A percentile compares a stretch with the other conserved stretches of the same genome.
These are phyloP conservation scores for Pocillopora grandis DNA, from an alignment of 92 coral and sea anemone species.

Conservation along the genomic window DNA sequence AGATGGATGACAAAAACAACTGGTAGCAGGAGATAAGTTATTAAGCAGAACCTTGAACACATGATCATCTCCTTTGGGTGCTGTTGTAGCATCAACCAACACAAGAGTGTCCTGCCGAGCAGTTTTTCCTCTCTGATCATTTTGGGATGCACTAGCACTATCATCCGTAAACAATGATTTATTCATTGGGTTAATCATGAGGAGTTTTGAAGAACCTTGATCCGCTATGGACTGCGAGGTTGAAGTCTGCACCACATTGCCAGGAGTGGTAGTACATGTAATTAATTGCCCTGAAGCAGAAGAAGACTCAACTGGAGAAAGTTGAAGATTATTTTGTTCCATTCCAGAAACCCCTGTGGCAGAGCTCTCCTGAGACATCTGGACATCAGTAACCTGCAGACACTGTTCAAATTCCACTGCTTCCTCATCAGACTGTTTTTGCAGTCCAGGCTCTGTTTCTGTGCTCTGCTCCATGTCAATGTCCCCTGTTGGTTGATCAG, in stretches of 20 bases:
- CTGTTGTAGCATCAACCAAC: conserved; percentile 47
- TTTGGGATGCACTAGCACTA: background rate
- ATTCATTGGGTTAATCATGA: conserved; percentile 25
- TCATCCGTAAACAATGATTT: conserved; percentile 27
- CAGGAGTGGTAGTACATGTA: conserved; percentile 9
- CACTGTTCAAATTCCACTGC: conserved; percentile 64
- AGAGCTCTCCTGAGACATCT: conserved; percentile 19
- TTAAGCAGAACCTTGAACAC: conserved; percentile 73
- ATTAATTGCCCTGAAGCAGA: background rate
- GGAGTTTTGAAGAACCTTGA: conserved; percentile 30
- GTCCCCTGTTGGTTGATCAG: conserved; percentile 12
- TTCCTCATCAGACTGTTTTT: conserved; percentile 42
- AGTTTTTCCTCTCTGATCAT: conserved; percentile 40
- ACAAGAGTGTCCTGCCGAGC: conserved; percentile 58
- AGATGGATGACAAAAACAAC: conserved; percentile 63
- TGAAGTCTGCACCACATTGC: conserved; percentile 2
- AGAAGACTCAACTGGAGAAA: conserved; percentile 4
- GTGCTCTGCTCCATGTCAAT: conserved; percentile 28
- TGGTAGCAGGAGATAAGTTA: conserved; percentile 48
- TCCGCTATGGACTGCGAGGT: conserved; percentile 2
- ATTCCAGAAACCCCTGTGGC: conserved; percentile 18
- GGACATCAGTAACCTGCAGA: conserved; percentile 32
- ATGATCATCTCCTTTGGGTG: conserved; percentile 69
- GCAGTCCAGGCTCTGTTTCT: conserved; percentile 2
- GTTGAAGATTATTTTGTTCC: conserved; percentile 20